Conservation (phyloP, 2,888 invertebrate genomes). For the Pachycephus smyrnensis region DNA sequence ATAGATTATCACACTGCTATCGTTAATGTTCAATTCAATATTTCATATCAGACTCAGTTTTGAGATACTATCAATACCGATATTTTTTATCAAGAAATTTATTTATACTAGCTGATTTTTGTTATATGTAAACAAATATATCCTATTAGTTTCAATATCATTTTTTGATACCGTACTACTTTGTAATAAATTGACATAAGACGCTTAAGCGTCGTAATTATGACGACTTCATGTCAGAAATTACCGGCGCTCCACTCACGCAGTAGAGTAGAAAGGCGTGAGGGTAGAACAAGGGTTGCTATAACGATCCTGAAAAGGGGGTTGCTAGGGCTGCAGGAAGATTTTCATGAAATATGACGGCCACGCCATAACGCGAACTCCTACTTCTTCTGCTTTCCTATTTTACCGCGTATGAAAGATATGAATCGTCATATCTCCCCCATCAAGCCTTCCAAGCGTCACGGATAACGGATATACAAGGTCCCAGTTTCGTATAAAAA, state of each 20-base stretch:
- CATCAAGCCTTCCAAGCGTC: neutral
- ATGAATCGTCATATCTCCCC: constrained; percentile 54
- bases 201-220: too few species aligned
- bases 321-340: constrained; percentile 10
- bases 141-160: neutral
- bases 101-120: neutral
- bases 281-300: neutral
- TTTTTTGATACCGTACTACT: neutral
- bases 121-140: neutral
- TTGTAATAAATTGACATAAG: neutral
- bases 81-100: neutral
- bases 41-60: neutral
- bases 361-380: constrained; percentile 46
- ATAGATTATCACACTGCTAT: neutral
- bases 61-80: neutral
- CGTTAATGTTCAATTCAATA: neutral
- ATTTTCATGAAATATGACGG: constrained; percentile 48
- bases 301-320: neutral
- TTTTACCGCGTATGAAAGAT: constrained; percentile 55
- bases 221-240: too few species aligned
- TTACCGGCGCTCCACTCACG: neutral
- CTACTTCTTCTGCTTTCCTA: constrained; percentile 55
- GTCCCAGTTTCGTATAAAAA: neutral
- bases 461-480: neutral
- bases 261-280: neutral